Conservation (phyloP, 2,113 vertebrate species). For the Cairina moschata region DNA sequence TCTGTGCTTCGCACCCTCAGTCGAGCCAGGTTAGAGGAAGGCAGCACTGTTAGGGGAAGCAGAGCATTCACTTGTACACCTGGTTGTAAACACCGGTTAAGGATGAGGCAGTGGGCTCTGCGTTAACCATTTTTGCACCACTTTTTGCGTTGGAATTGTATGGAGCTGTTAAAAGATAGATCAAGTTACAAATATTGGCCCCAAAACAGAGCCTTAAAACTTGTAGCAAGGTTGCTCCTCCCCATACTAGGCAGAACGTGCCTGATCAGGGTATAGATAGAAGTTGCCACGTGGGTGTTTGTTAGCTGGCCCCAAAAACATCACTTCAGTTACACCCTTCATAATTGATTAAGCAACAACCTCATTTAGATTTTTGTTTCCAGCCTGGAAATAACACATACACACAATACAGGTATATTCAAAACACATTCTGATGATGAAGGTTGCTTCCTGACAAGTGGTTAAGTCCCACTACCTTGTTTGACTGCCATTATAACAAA, state of each 20-base stretch:
- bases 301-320: not conserved
- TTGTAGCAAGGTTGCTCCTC: not conserved
- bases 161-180: not conserved
- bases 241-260: not conserved
- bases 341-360: not conserved
- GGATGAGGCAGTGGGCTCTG: accelerated
- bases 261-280: not conserved
- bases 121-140: not conserved
- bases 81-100: not conserved
- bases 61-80: not conserved
- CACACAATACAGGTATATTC: not conserved
- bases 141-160: not conserved
- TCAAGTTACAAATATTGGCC: not conserved
- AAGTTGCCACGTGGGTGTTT: not conserved
- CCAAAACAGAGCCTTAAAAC: not conserved
- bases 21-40: not conserved
- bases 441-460: not conserved
- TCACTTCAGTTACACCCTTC: not conserved
- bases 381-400: not conserved
- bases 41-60: not conserved
- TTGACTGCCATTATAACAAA: not conserved
- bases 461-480: not conserved
- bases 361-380: not conserved
- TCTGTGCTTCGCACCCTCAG: not conserved
- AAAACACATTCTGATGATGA: not conserved